Percentiles rank a stretch among this genome's conserved stretches.
These are phyloP conservation scores for Sarcophaga rosellei DNA, from an alignment of 2,888 invertebrate genomes.

Conservation along the genomic window DNA sequence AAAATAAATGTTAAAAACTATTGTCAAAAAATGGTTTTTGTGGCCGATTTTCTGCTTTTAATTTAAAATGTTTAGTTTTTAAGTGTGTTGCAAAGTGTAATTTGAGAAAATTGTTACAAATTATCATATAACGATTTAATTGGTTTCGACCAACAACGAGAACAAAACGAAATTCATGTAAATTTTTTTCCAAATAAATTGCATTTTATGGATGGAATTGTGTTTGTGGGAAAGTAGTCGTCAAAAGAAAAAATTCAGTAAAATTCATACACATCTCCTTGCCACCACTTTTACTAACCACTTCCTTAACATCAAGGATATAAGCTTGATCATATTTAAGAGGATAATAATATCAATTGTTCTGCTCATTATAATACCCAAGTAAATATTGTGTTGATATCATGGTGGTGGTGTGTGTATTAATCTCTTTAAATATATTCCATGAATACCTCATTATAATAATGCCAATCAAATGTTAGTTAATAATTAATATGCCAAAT, in stretches of 20 bases:
- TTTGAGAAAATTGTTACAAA: background rate
- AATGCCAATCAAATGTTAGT: background rate
- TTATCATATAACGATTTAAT: background rate
- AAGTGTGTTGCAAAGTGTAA: background rate
- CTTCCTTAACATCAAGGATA: too few species aligned
- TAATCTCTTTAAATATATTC: background rate
- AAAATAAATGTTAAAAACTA: slow-evolving; percentile 18
- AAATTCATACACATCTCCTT: too few species aligned
- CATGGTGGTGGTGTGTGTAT: background rate
- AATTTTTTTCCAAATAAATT: background rate
- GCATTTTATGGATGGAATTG: background rate
- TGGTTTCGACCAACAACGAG: background rate
- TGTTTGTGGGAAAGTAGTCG: too few species aligned
- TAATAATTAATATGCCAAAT: background rate
- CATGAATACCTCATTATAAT: background rate
- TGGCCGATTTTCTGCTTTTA: slow-evolving; percentile 26
- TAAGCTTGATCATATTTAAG: too few species aligned
- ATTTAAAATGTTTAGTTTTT: background rate
- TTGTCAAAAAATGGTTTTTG: slow-evolving; percentile 27
- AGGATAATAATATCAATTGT: too few species aligned
- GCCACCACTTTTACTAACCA: too few species aligned
- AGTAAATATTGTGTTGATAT: background rate
- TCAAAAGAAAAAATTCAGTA: too few species aligned
- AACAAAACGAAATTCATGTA: too few species aligned
- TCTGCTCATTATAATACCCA: too few species aligned